Evolutionary conservation across 2,113 vertebrate species (phyloP), one percentile per base, ranked within the genome.

Genomic region (Carassius auratus): DNA sequence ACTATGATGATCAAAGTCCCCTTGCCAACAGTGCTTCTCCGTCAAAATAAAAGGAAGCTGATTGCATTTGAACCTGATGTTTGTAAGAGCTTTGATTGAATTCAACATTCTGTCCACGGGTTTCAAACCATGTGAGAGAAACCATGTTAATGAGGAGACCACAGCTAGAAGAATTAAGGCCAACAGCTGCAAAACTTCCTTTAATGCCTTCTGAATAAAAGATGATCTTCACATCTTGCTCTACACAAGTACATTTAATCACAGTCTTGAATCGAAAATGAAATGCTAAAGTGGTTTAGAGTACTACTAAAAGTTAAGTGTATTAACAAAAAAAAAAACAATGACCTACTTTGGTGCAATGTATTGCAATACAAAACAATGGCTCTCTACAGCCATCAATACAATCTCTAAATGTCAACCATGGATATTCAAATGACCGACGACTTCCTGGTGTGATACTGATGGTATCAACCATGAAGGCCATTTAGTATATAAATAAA

Each of bases 381-480:
- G 21, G 33, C 33, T 48, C 15, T 48, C n/a, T 48, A 66, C 33
- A 30, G 78, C 9, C 78, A 80, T 64, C 61, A 30, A 15, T 50
- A 23, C 17, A 19, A 81, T 66, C 36, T 80, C n/a, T 66, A 50
- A 50, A 68, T 21, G 8, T 30, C 61, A 81, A 64, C 38, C 36
- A 21, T 30, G 26, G 21, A 66, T 50, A 81, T 8, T 48, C 38
- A 81, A 81, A 66, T 68, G 8, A 68, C 12, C 42, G 13, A 26
- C 36, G 48, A 30, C 61, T 62, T 79, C 76, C 57, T 79, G 55
- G 59, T 80, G n/a, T 48, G 78, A 80, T 19, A 81, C 78, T 17
- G 38, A 80, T 48, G 57, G n/a, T 5, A 12, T 59, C 77, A 80
- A 64, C 7, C 21, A 64, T 45, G 36, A 64, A 30, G 57, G 36